Evolutionary conservation across 2,888 invertebrate genomes (phyloP).

Genomic region (Schizotus pectinicornis): DNA sequence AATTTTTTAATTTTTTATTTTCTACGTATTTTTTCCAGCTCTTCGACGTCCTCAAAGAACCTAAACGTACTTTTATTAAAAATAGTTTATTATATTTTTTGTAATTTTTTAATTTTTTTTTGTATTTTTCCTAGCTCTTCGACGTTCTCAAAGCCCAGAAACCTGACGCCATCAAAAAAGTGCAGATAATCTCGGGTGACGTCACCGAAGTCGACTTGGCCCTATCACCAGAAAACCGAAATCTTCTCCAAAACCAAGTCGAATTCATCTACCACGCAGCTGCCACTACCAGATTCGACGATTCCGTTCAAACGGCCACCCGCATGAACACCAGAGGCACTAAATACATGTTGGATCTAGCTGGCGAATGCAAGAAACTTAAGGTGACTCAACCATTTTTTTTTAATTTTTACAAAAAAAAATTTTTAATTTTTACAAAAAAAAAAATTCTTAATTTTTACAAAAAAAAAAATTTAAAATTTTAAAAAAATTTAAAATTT

Average conservation of each 20-base stretch:
- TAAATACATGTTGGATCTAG: conserved; percentile 48
- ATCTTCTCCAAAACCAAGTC: conserved; percentile 60
- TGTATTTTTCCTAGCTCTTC: conserved; percentile 69
- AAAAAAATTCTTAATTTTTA: conserved; percentile 35
- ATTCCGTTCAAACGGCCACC: conserved; percentile 67
- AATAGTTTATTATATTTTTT: no score
- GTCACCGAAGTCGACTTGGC: conserved; percentile 58
- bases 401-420: conserved; percentile 34
- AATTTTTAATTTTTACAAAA: background rate
- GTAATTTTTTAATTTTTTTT: no score
- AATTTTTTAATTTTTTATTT: no score
- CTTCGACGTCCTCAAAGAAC: no score
- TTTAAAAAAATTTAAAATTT: conserved; percentile 42
- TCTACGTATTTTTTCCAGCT: no score
- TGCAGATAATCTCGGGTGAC: conserved; percentile 63
- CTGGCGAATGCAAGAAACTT: conserved; percentile 47
- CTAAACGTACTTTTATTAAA: no score
- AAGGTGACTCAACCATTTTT: no score
- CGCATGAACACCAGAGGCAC: conserved; percentile 67
- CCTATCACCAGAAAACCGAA: conserved; percentile 58
- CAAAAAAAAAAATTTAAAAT: conserved; percentile 25
- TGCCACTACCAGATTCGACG: conserved; percentile 75
- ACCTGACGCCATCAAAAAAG: conserved; percentile 61
- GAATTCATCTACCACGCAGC: conserved; percentile 74
- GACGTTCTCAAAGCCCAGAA: conserved; percentile 70